Base-by-base conservation (phyloP, 1,140 invertebrate genomes). In the Drosophila sp. region DNA sequence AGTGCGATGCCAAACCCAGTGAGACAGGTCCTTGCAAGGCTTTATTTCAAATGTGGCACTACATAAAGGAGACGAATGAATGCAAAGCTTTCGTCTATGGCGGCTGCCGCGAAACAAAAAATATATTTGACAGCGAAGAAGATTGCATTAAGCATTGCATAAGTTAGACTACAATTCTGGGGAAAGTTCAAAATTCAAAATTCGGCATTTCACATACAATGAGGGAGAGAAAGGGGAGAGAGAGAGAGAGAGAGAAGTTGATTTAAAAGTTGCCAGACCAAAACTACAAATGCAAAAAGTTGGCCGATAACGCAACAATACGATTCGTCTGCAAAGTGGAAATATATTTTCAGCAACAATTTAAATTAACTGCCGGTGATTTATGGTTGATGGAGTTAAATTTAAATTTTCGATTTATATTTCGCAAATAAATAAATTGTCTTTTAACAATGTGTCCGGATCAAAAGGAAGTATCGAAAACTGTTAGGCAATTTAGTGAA, bases 291-390 rank as follows among this genome's bases (percentile, higher is more conserved):
- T 30, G 27, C 11, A 23, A 47, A 44, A 47, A 23, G 33, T 73
- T 17, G 3, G 11, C 29, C 27, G 57, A 10, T 47, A 23, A 5
- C 5, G 27, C 8, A 40, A 68, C 62, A 62, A 30, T 70, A 58
- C 70, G 54, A 76, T 76, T 76, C 76, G 73, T 76, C 73, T 76
- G 60, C 60, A 76, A 76, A 76, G 73, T 76, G 76, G 7, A 58
- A 76, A 76, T 62, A 40, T 72, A 70, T 54, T 76, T 62, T 11
- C 41, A 27, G 23, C 23, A 68, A 61, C 57, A 75, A 68, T 63
- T 50, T 35, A 63, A 70, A 70, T 70, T n/a, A 76, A 76, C 65
- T 64, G 54, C 35, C 58, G 35, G 30, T 30, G 11, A 44, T 33
- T 47, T 33, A 23, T 17, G 38, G 58, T n/a, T 69, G 71, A 67